Percentiles rank a stretch among this genome's conserved stretches.
These are phyloP conservation scores for Pseudocheirus occidentalis DNA, from an alignment of 2,797 vertebrate species.

Conservation along the genomic window DNA sequence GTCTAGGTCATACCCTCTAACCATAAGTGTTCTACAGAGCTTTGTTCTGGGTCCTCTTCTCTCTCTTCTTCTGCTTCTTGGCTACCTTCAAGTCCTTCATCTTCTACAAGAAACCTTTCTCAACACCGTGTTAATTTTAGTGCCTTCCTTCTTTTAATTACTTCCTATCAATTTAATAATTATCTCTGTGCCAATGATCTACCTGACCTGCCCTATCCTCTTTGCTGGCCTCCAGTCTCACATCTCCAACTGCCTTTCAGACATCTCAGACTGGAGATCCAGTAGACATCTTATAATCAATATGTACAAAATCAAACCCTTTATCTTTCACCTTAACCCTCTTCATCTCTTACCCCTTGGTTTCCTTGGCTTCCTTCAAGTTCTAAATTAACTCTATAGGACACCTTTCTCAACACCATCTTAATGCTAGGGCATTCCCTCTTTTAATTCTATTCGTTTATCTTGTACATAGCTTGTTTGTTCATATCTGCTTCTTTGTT, in stretches of 20 bases:
- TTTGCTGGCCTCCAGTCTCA: neutral
- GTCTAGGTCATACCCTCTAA: neutral
- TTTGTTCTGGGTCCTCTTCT: neutral
- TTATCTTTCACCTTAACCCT: neutral
- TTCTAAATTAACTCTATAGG: neutral
- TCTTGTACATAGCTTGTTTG: neutral
- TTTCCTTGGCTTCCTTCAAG: neutral
- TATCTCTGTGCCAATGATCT: neutral
- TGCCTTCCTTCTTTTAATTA: neutral
- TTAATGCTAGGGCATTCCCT: neutral
- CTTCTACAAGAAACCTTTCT: neutral
- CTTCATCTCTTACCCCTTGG: neutral
- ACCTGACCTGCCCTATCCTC: neutral
- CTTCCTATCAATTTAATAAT: neutral
- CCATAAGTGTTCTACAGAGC: neutral
- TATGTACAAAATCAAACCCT: neutral
- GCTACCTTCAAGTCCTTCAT: neutral
- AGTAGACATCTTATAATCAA: neutral
- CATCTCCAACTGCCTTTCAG: neutral
- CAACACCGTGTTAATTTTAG: neutral
- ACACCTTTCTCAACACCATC: neutral
- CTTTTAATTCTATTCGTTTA: neutral
- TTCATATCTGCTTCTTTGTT: neutral
- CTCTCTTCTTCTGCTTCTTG: neutral
- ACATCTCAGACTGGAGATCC: neutral